Conservation (phyloP, 2,797 vertebrate species). For the Pseudotriccus pelzelni region DNA sequence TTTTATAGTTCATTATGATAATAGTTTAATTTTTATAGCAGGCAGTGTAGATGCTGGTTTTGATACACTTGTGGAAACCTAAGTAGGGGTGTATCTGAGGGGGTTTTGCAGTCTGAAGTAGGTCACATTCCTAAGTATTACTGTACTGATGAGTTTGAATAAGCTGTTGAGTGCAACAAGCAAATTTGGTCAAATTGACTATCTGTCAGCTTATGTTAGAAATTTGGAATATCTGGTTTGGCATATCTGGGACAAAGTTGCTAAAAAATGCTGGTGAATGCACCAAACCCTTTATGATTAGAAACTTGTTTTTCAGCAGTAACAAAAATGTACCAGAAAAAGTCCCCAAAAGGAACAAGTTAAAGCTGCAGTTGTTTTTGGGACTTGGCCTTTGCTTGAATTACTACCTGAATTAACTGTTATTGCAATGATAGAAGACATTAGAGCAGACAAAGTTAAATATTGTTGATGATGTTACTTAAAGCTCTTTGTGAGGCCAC, state of each 20-base stretch:
- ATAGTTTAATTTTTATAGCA: background rate
- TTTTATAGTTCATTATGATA: background rate
- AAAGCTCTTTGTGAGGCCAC: background rate
- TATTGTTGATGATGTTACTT: background rate
- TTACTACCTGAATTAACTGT: background rate
- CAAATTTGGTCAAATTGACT: background rate
- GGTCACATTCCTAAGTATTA: accelerated
- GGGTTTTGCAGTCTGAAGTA: background rate
- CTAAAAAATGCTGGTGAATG: background rate
- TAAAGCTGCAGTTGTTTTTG: background rate
- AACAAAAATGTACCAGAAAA: background rate
- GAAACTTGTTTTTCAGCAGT: background rate
- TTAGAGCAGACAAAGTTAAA: background rate
- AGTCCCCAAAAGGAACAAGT: background rate
- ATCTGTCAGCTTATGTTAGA: background rate
- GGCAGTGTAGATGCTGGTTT: background rate
- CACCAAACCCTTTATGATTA: background rate
- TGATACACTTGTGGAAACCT: background rate
- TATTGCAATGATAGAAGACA: background rate
- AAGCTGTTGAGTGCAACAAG: background rate
- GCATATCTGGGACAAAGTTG: background rate
- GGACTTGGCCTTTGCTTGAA: background rate
- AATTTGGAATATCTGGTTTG: background rate
- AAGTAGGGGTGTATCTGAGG: background rate
- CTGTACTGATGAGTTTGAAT: background rate